phyloP scores from a whole-genome alignment of 1,140 invertebrate species.

The Dendrolimus kikuchii region DNA sequence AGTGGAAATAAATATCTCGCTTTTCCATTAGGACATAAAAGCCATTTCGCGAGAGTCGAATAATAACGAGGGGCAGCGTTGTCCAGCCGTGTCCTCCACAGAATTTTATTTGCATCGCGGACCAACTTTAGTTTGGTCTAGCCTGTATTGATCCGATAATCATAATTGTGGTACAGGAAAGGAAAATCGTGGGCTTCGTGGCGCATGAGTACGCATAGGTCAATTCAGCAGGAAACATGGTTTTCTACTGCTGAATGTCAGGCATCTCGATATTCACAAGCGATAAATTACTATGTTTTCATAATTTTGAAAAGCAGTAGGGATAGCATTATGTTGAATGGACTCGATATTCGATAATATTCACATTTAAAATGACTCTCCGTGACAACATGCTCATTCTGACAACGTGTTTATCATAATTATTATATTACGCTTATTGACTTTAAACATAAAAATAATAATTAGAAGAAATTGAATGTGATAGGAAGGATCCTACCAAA shows the following conservation, averaged over 20 bases:
- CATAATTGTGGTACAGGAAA: constrained; percentile 44
- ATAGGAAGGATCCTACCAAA: constrained; percentile 22
- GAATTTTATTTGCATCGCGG: constrained; percentile 68
- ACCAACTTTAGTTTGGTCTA: constrained; percentile 45
- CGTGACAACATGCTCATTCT: neutral
- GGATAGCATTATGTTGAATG: no score
- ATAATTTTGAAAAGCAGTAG: no score
- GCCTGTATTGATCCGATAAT: constrained; percentile 65
- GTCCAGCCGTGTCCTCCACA: constrained; percentile 54
- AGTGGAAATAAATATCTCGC: constrained; percentile 66
- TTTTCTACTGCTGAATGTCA: no score
- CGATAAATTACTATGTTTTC: no score
- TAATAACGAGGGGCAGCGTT: constrained; percentile 67
- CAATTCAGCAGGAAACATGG: no score
- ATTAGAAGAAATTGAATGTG: no score
- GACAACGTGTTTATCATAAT: neutral
- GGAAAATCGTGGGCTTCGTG: neutral
- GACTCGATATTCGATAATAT: no score
- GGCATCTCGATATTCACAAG: no score
- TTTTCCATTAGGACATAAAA: constrained; percentile 71
- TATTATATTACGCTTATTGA: neutral
- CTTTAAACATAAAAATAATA: neutral
- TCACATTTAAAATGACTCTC: no score
- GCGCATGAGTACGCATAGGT: neutral
- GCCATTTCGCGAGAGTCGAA: constrained; percentile 67